These are phyloP conservation scores for Cantharis rustica DNA, from an alignment of 2,888 invertebrate species.

Conservation along the genomic window DNA sequence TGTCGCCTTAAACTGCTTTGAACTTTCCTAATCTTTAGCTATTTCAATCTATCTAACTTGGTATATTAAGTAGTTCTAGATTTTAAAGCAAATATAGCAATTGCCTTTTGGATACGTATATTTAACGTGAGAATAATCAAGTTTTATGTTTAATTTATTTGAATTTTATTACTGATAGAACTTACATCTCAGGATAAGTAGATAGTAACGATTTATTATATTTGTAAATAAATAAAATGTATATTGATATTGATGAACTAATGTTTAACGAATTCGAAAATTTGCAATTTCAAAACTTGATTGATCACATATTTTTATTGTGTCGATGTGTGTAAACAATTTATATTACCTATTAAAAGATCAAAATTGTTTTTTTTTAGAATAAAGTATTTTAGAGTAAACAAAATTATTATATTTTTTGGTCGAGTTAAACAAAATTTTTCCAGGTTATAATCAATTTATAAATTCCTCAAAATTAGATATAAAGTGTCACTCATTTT, in stretches of 20 bases:
- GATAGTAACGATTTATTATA: not conserved
- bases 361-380: not conserved
- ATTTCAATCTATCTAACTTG: slow-evolving; percentile 10
- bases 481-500: not conserved
- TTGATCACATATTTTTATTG: too few species aligned
- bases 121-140: not conserved
- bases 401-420: too few species aligned
- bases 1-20: slow-evolving; percentile 16
- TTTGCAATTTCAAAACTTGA: too few species aligned
- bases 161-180: not conserved
- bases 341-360: not conserved
- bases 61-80: not conserved
- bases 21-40: slow-evolving; percentile 21
- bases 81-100: not conserved
- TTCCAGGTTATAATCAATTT: not conserved
- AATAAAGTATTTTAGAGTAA: too few species aligned
- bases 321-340: too few species aligned
- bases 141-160: not conserved
- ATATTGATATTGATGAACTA: not conserved
- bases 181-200: not conserved
- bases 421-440: not conserved
- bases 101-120: not conserved
- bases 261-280: not conserved
- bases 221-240: not conserved
- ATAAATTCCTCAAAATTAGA: not conserved